Percentiles rank a stretch among this genome's conserved stretches.
phyloP scores from a whole-genome alignment of 2,797 vertebrate genomes.

The Leucoraja ocellata region DNA sequence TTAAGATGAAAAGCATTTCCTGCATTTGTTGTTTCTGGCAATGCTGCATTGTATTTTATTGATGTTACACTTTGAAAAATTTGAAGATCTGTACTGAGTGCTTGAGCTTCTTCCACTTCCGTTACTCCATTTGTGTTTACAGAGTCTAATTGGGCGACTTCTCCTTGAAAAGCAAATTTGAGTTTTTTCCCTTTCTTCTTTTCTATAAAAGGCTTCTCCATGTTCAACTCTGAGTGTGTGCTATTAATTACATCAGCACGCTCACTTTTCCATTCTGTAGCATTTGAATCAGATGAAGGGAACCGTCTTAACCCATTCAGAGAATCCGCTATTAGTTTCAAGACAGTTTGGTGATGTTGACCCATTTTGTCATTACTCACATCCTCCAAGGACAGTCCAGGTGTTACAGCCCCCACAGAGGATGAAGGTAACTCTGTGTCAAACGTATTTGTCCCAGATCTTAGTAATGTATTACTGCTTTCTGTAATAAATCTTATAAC shows the following conservation, averaged over 20 bases:
- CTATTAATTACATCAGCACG: neutral
- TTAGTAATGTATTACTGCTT: neutral
- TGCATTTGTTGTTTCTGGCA: neutral
- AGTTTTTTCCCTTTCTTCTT: neutral
- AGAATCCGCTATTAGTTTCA: neutral
- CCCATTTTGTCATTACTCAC: neutral
- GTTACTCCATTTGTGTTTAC: neutral
- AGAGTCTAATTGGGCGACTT: neutral
- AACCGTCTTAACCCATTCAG: neutral
- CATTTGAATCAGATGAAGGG: neutral
- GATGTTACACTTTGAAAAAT: neutral
- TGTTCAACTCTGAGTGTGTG: neutral
- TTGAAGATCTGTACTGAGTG: neutral
- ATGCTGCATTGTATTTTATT: neutral
- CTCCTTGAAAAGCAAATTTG: neutral
- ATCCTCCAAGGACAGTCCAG: no score
- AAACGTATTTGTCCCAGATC: neutral
- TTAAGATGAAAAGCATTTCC: neutral
- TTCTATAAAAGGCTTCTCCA: neutral
- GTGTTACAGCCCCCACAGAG: no score
- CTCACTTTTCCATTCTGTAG: no score
- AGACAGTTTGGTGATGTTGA: neutral
- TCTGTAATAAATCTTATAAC: neutral
- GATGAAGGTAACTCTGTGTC: neutral
- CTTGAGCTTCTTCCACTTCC: neutral